Conservation (phyloP, 2,797 vertebrate genomes). For the Pelodytes ibericus region DNA sequence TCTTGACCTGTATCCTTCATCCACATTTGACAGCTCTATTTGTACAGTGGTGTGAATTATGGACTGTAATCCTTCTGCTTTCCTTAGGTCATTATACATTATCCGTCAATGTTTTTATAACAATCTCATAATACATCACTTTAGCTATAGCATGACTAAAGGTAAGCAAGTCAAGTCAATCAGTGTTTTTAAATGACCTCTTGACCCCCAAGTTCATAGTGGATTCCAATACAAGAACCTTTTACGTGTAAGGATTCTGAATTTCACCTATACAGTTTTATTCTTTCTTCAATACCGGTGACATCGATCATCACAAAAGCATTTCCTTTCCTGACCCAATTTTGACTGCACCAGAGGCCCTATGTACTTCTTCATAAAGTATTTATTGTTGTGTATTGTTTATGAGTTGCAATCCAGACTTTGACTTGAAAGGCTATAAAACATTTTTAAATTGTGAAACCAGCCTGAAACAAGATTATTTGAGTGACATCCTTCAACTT, state of each 20-base stretch:
- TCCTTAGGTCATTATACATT: slow-evolving; percentile 5
- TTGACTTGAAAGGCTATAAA: background rate
- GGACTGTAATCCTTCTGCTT: slow-evolving; percentile 1
- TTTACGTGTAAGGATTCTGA: background rate
- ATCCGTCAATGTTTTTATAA: background rate
- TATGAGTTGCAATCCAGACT: background rate
- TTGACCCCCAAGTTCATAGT: background rate
- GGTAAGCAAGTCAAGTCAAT: background rate
- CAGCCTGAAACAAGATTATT: background rate
- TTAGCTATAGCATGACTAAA: background rate
- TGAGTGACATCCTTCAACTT: background rate
- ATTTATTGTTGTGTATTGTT: slow-evolving; percentile 16
- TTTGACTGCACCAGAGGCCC: background rate
- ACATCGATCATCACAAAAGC: slow-evolving; percentile 10
- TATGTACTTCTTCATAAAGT: slow-evolving; percentile 3
- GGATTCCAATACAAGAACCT: background rate
- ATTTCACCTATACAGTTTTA: background rate
- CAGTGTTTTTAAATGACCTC: background rate
- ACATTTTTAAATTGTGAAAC: slow-evolving; percentile 6
- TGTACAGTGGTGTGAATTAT: slow-evolving; percentile 1
- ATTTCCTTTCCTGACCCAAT: slow-evolving; percentile 5
- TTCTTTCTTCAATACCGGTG: background rate
- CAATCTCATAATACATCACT: background rate
- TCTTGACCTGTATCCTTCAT: slow-evolving; percentile 1
- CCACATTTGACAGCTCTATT: background rate